These are phyloP conservation scores for Candidula unifasciata DNA, from an alignment of 2,888 invertebrate genomes.

Conservation along the genomic window DNA sequence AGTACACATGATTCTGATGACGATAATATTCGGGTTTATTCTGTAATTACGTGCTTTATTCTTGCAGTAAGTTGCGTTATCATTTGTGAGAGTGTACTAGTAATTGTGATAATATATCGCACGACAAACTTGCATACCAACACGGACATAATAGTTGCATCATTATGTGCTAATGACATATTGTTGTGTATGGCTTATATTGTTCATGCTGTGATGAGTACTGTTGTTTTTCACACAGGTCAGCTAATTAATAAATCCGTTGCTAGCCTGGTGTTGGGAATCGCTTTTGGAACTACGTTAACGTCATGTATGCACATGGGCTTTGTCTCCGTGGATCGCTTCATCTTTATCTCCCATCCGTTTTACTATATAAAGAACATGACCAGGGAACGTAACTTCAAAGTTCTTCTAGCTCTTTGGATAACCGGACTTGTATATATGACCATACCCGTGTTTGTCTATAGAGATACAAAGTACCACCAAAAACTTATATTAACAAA, in stretches of 20 bases:
- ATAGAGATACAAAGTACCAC: background rate
- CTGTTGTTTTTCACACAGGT: too few species aligned
- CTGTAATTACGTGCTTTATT: too few species aligned
- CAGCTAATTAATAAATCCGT: background rate
- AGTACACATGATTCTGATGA: too few species aligned
- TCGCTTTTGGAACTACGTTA: background rate
- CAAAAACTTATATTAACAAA: background rate
- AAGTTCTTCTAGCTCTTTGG: too few species aligned
- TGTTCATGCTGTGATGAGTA: background rate
- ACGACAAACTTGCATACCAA: constrained; percentile 13
- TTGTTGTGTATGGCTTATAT: background rate
- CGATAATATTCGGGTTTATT: too few species aligned
- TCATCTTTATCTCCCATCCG: background rate
- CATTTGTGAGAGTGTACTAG: background rate
- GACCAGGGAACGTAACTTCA: too few species aligned
- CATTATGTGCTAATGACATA: background rate
- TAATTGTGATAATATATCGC: background rate
- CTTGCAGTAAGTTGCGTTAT: background rate
- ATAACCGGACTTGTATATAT: background rate
- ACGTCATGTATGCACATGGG: background rate
- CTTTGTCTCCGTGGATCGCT: constrained; percentile 16
- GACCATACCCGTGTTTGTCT: background rate
- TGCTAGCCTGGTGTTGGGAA: background rate
- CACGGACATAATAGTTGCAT: background rate
- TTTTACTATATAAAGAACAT: too few species aligned